These are phyloP conservation scores for Nothobranchius furzeri DNA, from an alignment of 2,113 vertebrate genomes.

Conservation along the genomic window DNA sequence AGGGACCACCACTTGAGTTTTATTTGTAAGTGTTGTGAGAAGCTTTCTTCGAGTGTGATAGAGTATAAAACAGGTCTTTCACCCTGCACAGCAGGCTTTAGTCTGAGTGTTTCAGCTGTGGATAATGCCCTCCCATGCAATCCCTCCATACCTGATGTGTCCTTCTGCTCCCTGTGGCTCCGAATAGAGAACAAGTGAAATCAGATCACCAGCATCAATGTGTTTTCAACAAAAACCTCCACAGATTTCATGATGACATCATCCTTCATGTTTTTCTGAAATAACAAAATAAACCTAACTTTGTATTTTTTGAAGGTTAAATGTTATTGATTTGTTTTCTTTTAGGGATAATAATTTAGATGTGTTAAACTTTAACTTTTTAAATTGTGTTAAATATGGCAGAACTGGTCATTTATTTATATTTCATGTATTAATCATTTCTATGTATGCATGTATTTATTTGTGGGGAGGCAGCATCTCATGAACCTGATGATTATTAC, in stretches of 20 bases:
- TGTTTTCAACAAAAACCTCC: background rate
- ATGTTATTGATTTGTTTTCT: no score
- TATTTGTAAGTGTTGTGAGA: background rate
- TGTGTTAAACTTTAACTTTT: no score
- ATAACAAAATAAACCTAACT: background rate
- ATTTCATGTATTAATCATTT: no score
- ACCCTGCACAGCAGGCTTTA: background rate
- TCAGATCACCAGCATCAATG: background rate
- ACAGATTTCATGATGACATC: background rate
- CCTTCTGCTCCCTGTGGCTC: background rate
- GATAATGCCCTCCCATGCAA: background rate
- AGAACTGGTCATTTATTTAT: no score
- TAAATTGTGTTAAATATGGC: no score
- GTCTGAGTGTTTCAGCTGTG: background rate
- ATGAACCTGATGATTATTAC: no score
- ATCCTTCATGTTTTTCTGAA: background rate
- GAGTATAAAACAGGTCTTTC: background rate
- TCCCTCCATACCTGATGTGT: background rate
- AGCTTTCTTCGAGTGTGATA: background rate
- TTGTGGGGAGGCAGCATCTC: no score
- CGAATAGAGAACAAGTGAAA: background rate
- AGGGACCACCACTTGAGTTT: background rate
- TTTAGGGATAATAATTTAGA: no score
- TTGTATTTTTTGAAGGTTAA: no score
- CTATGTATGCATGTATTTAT: no score